Evolutionary conservation across 2,113 vertebrate species (phyloP).

Genomic region (Vulpes vulpes): DNA sequence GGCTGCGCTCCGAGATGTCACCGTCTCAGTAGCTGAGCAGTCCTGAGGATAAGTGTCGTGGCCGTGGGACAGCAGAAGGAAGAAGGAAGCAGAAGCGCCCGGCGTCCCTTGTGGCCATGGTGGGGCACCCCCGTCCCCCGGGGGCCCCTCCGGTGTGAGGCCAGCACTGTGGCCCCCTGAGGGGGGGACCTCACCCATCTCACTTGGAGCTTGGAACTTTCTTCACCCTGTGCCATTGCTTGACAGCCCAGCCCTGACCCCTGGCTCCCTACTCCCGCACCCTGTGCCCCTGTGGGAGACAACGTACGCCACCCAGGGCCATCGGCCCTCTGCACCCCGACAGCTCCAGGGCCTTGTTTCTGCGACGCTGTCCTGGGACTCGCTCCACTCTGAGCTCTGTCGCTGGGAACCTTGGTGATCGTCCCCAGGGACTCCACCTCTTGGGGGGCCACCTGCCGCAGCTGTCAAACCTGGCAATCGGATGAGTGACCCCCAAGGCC

Average conservation of each 20-base stretch:
- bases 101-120: background rate
- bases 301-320: background rate
- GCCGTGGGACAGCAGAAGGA: background rate
- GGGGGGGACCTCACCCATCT: background rate
- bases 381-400: background rate
- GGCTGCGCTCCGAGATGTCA: background rate
- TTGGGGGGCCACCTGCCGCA: background rate
- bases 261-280: background rate
- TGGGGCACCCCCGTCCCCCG: background rate
- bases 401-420: background rate
- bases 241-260: background rate
- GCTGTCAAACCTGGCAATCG: background rate
- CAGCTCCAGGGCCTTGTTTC: background rate
- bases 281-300: background rate
- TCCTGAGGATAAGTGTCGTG: background rate
- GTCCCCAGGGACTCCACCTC: background rate
- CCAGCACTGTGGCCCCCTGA: background rate
- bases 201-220: background rate
- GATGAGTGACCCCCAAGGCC: background rate
- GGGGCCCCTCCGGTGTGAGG: background rate
- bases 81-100: background rate
- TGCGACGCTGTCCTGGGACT: background rate
- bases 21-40: background rate
- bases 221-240: fast-evolving
- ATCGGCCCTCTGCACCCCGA: background rate